phyloP scores from a whole-genome alignment of 2,888 invertebrate species.

The Diadegma fenestrale region DNA sequence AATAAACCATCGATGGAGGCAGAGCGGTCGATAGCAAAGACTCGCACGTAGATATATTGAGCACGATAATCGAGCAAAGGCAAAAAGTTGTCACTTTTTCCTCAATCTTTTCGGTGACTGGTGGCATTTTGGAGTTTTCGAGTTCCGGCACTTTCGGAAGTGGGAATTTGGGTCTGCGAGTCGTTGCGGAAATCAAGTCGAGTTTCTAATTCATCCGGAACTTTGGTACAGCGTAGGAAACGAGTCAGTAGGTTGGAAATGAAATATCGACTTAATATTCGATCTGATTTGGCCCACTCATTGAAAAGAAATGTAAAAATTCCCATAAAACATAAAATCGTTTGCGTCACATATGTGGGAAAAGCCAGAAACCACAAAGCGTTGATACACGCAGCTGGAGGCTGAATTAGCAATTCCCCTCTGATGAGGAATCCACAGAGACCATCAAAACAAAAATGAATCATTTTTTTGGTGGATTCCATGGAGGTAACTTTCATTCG shows the following conservation, averaged over 20 bases:
- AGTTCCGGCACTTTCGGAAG: conserved; percentile 4
- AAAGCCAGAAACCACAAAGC: neutral
- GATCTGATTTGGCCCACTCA: too few species aligned
- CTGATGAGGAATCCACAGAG: neutral
- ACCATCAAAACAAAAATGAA: neutral
- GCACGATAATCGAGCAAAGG: neutral
- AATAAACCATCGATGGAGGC: conserved; percentile 40
- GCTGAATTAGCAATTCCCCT: neutral
- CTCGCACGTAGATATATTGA: conserved; percentile 4
- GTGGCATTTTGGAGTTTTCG: neutral
- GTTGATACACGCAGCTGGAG: neutral
- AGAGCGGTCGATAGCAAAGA: conserved; percentile 24
- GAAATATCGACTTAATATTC: neutral
- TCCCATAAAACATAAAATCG: neutral
- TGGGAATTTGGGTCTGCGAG: neutral
- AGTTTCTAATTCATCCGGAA: neutral
- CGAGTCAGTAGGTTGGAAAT: neutral
- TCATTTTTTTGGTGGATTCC: neutral
- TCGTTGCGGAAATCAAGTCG: neutral
- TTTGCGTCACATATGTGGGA: neutral
- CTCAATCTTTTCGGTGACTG: neutral
- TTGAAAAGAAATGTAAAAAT: neutral
- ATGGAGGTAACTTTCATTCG: neutral
- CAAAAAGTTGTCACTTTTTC: neutral
- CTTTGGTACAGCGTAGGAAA: neutral